Evolutionary conservation across 1,140 invertebrate genomes (phyloP).

Genomic region (Sycophila sp.): DNA sequence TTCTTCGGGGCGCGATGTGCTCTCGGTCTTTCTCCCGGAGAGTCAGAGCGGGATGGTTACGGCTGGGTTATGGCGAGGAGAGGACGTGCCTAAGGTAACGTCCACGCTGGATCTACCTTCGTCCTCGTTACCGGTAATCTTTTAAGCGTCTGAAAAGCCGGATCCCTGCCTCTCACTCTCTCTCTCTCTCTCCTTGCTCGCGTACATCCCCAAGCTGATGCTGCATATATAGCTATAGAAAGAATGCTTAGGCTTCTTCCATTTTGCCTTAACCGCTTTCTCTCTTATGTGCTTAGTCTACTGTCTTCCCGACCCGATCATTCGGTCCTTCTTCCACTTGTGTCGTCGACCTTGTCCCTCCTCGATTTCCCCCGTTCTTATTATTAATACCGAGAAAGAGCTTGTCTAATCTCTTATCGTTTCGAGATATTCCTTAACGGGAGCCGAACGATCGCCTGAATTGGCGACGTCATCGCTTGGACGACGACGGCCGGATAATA

Average conservation of each 20-base stretch:
- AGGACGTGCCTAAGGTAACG: conserved; percentile 41
- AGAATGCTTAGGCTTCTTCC: background rate
- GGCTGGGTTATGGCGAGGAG: conserved; percentile 43
- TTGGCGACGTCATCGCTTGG: background rate
- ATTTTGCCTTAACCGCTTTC: conserved; percentile 4
- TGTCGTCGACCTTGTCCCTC: no score
- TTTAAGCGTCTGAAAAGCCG: conserved; percentile 42
- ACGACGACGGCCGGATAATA: background rate
- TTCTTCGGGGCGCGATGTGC: conserved; percentile 38
- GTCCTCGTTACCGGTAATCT: conserved; percentile 49
- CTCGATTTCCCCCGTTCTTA: background rate
- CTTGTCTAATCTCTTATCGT: conserved; percentile 13
- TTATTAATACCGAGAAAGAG: background rate
- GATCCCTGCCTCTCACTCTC: background rate
- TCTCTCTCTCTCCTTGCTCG: no score
- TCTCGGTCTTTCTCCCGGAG: conserved; percentile 2
- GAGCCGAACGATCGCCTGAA: conserved; percentile 1
- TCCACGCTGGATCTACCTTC: conserved; percentile 42
- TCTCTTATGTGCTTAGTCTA: background rate
- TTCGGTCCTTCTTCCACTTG: background rate
- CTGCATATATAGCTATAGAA: conserved; percentile 28
- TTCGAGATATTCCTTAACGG: background rate
- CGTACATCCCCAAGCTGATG: conserved; percentile 9
- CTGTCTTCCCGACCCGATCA: background rate
- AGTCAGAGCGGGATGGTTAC: conserved; percentile 1